Evolutionary conservation across 2,113 vertebrate species (phyloP), one percentile per base, ranked within the genome.

Genomic region (Glaucidium brasilianum): DNA sequence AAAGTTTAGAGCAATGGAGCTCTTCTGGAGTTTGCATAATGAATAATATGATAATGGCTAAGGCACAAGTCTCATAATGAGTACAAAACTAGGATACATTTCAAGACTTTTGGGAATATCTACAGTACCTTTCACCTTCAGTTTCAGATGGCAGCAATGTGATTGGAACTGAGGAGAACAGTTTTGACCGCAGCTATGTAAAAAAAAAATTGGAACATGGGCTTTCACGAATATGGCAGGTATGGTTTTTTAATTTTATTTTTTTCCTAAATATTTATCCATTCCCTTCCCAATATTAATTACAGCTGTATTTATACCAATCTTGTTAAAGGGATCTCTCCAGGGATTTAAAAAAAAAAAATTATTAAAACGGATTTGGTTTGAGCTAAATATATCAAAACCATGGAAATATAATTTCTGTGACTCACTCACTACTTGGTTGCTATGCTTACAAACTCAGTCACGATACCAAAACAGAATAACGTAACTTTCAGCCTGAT

Each of bases 171-270:
- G 99, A 99, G 79, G 99, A 99, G 96, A 96, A 97, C 37, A 98
- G 97, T 79, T 99, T 99, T 97, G 99, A 99, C 96, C 99, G 99
- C 87, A 99, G 98, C 95, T 99, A 99, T 15, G 98, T 99, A n/a
- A 99, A 99, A 97, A 99, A 99, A 98, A 99, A 99, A 88, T 96
- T 99, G 81, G 99, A 99, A 88, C 99, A 99, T 4, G 99, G 99
- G 49, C 98, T 99, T 79, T 99, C 99, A 9, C 97, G 99, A 63
- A 99, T 99, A 98, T 99, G 99, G 99, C 99, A 99, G 99, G 99
- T 99, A 90, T 76, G 97, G 97, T 15, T 81, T 84, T 95, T 37
- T 56, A 8, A 8, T 21, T n/a, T 25, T 75, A 19, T 52, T 47
- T 32, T 75, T 79, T 21, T n/a, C 5, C 4, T 45, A 62, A 74